Base-by-base conservation (phyloP, 2,113 vertebrate genomes). In the Boleophthalmus pectinirostris region DNA sequence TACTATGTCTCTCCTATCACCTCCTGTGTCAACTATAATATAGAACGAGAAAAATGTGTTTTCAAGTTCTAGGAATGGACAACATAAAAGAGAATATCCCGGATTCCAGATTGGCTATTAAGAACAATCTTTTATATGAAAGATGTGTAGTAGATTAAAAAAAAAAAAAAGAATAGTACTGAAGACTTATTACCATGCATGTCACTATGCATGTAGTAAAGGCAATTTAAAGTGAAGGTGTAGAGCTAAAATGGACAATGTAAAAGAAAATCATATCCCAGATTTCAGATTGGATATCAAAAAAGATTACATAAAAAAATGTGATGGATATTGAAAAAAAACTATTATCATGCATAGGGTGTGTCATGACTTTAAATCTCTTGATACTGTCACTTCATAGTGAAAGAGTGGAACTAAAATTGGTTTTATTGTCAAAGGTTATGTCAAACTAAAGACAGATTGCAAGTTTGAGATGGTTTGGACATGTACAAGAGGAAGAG, bases 1-100 rank as follows among this genome's bases (percentile, higher is more conserved):
- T 69, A 94, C 92, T 85, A 93, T 77, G 58, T 94, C 93, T 71
- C 92, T 90, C 80, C 90, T 91, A 66, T 77, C 78, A 66, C 68
- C 80, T 13, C 82, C 86, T 91, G 83, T 74, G 61, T 86, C 74
- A 83, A 80, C 51, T 53, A n/a, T 80, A 77, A 83, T n/a, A 64
- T 64, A 11, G 61, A 73, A 94, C 95, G 72, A 86, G 86, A 82
- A 82, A 68, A 72, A 79, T 51, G 88, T 74, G 61, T 77, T 4
- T 38, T 20, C 5, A 38, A 64, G 33, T 29, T 33, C 24, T 16
- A 29, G 58, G 58, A 33, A 6, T 11, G 14, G 6, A 16, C 15
- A 33, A 46, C 51, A 46, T 24, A 70, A 73, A 43, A 43, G 38
- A 43, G 63, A 76, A 46, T 45, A 66, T n/a, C 12, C 70, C 61